Base-by-base conservation (phyloP, 2,888 invertebrate species). In the Biston betularia region DNA sequence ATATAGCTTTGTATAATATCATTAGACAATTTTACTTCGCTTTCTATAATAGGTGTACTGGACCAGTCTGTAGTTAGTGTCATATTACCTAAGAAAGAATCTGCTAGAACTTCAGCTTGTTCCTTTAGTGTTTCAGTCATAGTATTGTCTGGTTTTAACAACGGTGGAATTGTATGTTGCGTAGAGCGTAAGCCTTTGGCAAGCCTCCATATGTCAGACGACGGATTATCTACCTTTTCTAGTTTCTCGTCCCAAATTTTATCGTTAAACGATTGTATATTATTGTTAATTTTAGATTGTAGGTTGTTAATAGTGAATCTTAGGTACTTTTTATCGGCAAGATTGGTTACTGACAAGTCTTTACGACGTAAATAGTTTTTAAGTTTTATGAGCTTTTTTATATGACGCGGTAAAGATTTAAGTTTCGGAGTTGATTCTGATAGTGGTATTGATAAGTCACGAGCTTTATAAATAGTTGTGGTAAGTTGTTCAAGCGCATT, bases 301-400 rank as follows among this genome's bases (percentile, higher is more conserved):
- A 15, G 2, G 15, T 46, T n/a, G 9, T 46, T 6, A 42, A 42
- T 42, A 11, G 8, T 42, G 10, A 8, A 4, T 42, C 42, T 42
- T 42, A 42, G 42, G 42, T 6, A 6, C 10, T 8, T 42, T 42
- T 11, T 42, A 3, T 42, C 42, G 42, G 12, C 10, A 42, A 42
- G 8, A 46, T 46, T 15, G 14, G 7, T 14, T 12, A 14, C 11
- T 3, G 45, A 33, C 44, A 38, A 33, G 0, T 8, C 38, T 14
- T 14, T 42, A 33, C 45, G 12, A 5, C 58, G 53, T 14, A 49
- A 9, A 10, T 52, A 9, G 33, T 62, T 54, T 54, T 54, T 53
- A 7, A 35, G 11, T 38, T 35, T 48, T 10, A 62, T 62, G 45
- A 53, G 24, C 3, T 45, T 48, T 35, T 38, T 54, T 38, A 46